Conservation (phyloP, 2,113 vertebrate genomes). For the Oplegnathus fasciatus region DNA sequence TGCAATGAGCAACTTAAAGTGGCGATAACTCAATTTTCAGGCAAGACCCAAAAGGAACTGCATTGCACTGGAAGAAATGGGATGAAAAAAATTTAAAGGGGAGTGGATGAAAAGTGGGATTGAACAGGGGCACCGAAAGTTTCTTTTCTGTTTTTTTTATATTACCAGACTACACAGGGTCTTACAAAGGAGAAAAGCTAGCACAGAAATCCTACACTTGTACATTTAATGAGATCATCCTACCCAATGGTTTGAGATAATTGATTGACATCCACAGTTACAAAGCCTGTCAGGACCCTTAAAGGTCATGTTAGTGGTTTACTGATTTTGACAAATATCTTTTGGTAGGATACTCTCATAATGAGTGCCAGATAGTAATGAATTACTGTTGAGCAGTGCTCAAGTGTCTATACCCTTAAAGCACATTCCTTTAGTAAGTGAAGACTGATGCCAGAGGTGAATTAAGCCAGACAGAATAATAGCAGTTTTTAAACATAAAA, state of each 20-base stretch:
- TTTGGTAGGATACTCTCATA: background rate
- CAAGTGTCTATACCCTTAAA: too few relatives aligned
- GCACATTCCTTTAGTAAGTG: background rate
- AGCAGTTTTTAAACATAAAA: background rate
- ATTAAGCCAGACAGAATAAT: background rate
- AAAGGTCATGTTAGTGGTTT: background rate
- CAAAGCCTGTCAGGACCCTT: background rate
- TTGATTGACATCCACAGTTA: background rate
- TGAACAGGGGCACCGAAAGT: background rate
- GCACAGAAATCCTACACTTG: background rate
- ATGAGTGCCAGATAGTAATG: background rate
- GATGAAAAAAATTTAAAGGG: slow-evolving; percentile 45
- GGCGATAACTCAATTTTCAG: slow-evolving; percentile 52
- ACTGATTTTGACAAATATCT: slow-evolving; percentile 12
- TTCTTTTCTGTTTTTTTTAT: background rate
- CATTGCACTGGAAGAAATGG: slow-evolving; percentile 23
- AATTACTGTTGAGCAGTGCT: background rate
- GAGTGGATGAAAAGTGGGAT: slow-evolving; percentile 2
- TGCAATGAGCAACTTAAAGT: slow-evolving; percentile 48
- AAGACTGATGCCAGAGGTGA: background rate
- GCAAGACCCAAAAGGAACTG: background rate
- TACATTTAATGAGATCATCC: background rate
- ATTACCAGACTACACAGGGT: background rate
- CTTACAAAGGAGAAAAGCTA: slow-evolving; percentile 9
- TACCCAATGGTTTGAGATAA: background rate